Evolutionary conservation across 2,888 invertebrate genomes (phyloP), one percentile per base, ranked within the genome.

Genomic region (Iphiclides podalirius): DNA sequence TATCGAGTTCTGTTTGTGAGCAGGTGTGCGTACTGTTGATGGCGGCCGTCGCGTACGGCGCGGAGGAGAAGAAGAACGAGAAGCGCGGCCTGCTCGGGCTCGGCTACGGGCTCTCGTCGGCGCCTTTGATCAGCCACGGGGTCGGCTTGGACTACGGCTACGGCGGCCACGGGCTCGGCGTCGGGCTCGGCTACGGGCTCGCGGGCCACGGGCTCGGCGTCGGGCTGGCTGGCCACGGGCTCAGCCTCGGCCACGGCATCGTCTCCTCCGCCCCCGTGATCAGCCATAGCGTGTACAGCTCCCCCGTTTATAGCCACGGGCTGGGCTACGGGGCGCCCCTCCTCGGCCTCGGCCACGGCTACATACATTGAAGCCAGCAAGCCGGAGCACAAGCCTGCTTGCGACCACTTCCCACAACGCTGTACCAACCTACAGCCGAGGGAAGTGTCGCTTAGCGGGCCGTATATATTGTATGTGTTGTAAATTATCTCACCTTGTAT

Each of bases 81-180:
- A 86, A 88, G 62, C 75, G 89, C 1, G 88, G 84, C 53, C 76
- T 89, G 56, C 72, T 90, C 52, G 88, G 85, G 28, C 79, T 88
- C 57, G 85, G 87, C 56, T 87, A 79, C 64, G 62, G 63, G 2
- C 51, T 66, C 6, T 58, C 54, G 44, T 48, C 58, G 52, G 59
- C 55, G 53, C 51, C 61, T 55, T 35, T 57, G 58, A 52, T 60
- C 36, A 17, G 46, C 34, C 47, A 49, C 26, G 56, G 55, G 4
- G 52, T 40, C 23, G 54, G 57, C 0, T 15, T 53, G 14, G 48
- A 46, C 42, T 66, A 72, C 56, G 78, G 75, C 3, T 63, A 71
- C 9, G 72, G 75, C 16, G 72, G 75, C 16, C 59, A 69, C 57
- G 67, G 67, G 13, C 46, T 37, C 46, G 31, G 37, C 7, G 1